Evolutionary conservation across 92 coral and sea anemone species (phyloP).

Genomic region (Siderastrea radians): DNA sequence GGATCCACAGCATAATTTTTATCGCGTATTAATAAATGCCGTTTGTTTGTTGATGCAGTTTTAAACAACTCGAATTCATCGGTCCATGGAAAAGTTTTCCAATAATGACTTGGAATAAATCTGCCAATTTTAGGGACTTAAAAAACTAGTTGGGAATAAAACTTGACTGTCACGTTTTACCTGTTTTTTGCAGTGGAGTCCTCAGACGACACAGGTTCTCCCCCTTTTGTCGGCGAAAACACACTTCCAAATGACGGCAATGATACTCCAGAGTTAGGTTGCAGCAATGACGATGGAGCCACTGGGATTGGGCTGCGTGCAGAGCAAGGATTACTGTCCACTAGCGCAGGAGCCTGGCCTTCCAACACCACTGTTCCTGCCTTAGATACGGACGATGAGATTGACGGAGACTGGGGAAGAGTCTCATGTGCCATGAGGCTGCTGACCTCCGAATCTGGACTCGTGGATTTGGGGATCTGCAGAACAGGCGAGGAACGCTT

Average conservation of each 20-base stretch:
- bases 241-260: constrained; percentile 87
- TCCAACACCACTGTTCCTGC: constrained; percentile 46
- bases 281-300: constrained; percentile 66
- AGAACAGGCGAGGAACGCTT: constrained; percentile 23
- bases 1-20: too few relatives aligned
- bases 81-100: too few relatives aligned
- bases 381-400: constrained; percentile 75
- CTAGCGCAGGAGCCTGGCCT: constrained; percentile 77
- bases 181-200: constrained; percentile 11
- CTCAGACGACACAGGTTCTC: not conserved
- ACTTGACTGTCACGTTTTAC: not conserved
- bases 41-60: too few relatives aligned
- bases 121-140: not conserved
- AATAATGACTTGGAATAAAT: too few relatives aligned
- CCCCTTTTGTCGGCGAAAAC: constrained; percentile 70
- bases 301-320: constrained; percentile 87
- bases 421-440: constrained; percentile 77
- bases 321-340: constrained; percentile 91
- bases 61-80: too few relatives aligned
- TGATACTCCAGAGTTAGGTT: constrained; percentile 53
- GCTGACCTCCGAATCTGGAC: constrained; percentile 87
- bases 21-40: too few relatives aligned
- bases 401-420: constrained; percentile 88
- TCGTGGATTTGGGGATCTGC: constrained; percentile 44
- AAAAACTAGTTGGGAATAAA: not conserved